Percentiles rank a stretch among this genome's conserved stretches.
Evolutionary conservation across 2,888 invertebrate genomes (phyloP).

Genomic region (Dione juno): DNA sequence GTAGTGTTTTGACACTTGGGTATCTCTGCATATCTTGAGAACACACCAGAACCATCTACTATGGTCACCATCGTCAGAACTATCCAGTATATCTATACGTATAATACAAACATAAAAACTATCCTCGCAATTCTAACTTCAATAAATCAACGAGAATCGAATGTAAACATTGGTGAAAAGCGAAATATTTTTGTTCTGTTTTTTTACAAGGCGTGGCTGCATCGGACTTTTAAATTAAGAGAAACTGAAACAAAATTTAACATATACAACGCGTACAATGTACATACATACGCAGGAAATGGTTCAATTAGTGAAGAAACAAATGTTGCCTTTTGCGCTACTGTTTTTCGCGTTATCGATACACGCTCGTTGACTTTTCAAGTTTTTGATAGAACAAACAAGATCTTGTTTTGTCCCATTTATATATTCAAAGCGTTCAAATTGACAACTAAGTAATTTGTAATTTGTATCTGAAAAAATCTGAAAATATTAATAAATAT

Average conservation of each 20-base stretch:
- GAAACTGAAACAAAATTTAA: slow-evolving; percentile 21
- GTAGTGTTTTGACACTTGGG: no score
- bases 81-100: no score
- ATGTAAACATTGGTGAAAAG: background rate
- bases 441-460: background rate
- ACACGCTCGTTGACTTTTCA: slow-evolving; percentile 3
- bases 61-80: no score
- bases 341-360: slow-evolving; percentile 7
- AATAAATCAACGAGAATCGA: slow-evolving; percentile 7
- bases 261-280: slow-evolving; percentile 7
- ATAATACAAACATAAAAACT: no score
- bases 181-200: background rate
- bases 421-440: background rate
- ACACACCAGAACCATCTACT: no score
- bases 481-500: background rate
- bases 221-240: slow-evolving; percentile 17
- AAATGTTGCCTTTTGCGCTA: slow-evolving; percentile 10
- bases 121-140: background rate
- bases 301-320: slow-evolving; percentile 21
- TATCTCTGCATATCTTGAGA: no score
- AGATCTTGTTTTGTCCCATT: background rate
- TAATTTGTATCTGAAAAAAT: background rate
- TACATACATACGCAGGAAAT: slow-evolving; percentile 12
- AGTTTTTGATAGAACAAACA: background rate
- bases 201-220: background rate